Percentiles rank a stretch among this genome's conserved stretches.
These are phyloP conservation scores for Octodonta nipae DNA, from an alignment of 2,888 invertebrate species.

Conservation along the genomic window DNA sequence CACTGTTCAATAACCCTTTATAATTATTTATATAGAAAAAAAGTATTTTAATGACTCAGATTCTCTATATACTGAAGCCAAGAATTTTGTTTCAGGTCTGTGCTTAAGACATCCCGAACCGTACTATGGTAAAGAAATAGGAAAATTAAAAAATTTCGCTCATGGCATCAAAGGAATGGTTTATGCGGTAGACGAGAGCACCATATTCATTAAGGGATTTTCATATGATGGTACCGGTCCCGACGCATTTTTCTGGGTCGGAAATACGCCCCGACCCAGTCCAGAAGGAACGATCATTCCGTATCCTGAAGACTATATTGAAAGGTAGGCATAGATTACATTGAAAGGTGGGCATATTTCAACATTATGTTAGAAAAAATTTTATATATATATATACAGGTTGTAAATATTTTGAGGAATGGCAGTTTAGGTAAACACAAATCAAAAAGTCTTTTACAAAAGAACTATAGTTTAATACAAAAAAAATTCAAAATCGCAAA, in stretches of 20 bases:
- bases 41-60: too few relatives aligned
- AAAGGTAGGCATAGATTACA: slow-evolving; percentile 57
- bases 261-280: slow-evolving; percentile 63
- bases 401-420: too few relatives aligned
- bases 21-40: too few relatives aligned
- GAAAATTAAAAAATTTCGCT: slow-evolving; percentile 57
- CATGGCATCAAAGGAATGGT: slow-evolving; percentile 71
- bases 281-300: slow-evolving; percentile 76
- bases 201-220: slow-evolving; percentile 75
- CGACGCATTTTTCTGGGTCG: slow-evolving; percentile 84
- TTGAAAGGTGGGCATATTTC: too few relatives aligned
- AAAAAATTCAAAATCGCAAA: too few relatives aligned
- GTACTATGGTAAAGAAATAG: slow-evolving; percentile 67
- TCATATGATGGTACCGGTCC: slow-evolving; percentile 80
- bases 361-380: too few relatives aligned
- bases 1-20: too few relatives aligned
- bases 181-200: slow-evolving; percentile 79
- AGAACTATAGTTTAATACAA: too few relatives aligned
- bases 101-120: slow-evolving; percentile 40
- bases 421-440: too few relatives aligned
- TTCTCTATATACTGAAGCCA: slow-evolving; percentile 6
- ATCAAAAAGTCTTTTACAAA: too few relatives aligned
- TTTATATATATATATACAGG: too few relatives aligned
- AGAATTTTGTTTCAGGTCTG: slow-evolving; percentile 25
- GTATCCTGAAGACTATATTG: slow-evolving; percentile 70